Percentiles rank a stretch among this genome's conserved stretches.
These are phyloP conservation scores for Excalfactoria chinensis DNA, from an alignment of 2,113 vertebrate species.

Conservation along the genomic window DNA sequence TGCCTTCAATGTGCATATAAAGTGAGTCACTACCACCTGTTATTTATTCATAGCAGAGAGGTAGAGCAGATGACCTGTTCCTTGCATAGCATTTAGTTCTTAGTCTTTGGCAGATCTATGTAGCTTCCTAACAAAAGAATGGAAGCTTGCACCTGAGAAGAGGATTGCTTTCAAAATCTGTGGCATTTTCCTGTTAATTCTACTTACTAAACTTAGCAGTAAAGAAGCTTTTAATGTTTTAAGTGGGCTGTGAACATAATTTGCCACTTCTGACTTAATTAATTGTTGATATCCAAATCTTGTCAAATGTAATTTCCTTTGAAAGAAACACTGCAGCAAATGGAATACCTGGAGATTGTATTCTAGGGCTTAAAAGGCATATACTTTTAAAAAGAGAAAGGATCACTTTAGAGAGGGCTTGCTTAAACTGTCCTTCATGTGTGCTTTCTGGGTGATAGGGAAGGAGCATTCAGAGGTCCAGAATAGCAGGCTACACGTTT, in stretches of 20 bases:
- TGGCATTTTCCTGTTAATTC: not conserved
- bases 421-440: not conserved
- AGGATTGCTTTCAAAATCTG: not conserved
- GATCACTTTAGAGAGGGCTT: rapidly evolving
- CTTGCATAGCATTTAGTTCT: not conserved
- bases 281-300: slow-evolving; percentile 53
- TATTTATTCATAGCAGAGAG: not conserved
- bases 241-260: slow-evolving; percentile 11
- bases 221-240: slow-evolving; percentile 33
- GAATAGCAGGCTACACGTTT: not conserved
- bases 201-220: not conserved
- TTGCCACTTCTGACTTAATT: slow-evolving; percentile 53
- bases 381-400: not conserved
- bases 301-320: slow-evolving; percentile 53
- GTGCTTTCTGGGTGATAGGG: not conserved
- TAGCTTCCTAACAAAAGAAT: not conserved
- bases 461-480: not conserved
- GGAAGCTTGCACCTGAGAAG: not conserved
- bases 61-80: slow-evolving; percentile 10
- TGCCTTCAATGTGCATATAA: not conserved
- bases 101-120: not conserved
- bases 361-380: not conserved
- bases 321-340: not conserved
- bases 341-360: slow-evolving; percentile 4
- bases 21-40: slow-evolving; percentile 6